phyloP scores from a whole-genome alignment of 2,888 invertebrate species.

The Laothoe populi region DNA sequence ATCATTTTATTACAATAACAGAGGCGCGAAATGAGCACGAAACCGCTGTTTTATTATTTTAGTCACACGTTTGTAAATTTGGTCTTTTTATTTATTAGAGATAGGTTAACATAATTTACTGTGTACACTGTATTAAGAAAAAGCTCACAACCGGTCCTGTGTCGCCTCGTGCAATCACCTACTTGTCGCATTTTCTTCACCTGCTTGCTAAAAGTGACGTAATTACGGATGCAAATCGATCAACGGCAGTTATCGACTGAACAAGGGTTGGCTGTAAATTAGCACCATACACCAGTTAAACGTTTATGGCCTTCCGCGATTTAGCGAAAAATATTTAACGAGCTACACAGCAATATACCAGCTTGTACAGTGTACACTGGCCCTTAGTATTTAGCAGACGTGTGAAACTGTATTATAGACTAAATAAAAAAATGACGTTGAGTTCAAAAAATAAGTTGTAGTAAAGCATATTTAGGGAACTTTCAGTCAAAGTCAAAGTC shows the following conservation, averaged over 20 bases:
- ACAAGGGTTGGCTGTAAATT: conserved; percentile 79
- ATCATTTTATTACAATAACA: conserved; percentile 61
- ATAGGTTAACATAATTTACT: conserved; percentile 9
- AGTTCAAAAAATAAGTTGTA: too few relatives aligned
- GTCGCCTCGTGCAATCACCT: conserved; percentile 73
- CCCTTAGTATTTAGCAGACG: conserved; percentile 22
- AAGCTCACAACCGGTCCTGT: conserved; percentile 71
- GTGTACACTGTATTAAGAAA: conserved; percentile 49
- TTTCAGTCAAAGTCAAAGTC: too few relatives aligned
- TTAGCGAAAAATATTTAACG: conserved; percentile 72
- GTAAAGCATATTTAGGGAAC: too few relatives aligned
- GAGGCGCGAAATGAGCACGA: conserved; percentile 41
- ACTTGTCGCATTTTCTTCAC: conserved; percentile 84
- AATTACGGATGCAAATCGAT: conserved; percentile 84
- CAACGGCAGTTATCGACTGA: conserved; percentile 77
- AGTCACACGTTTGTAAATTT: neutral
- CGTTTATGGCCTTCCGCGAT: conserved; percentile 75
- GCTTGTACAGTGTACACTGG: conserved; percentile 38
- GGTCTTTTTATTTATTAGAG: neutral
- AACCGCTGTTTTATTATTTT: conserved; percentile 7
- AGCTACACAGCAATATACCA: conserved; percentile 37
- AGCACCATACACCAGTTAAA: conserved; percentile 76
- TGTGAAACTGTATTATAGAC: conserved; percentile 1
- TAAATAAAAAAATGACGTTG: too few relatives aligned
- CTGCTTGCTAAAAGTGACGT: conserved; percentile 81